Evolutionary conservation across 2,113 vertebrate genomes (phyloP).

Genomic region (Dicrurus megarhynchus): DNA sequence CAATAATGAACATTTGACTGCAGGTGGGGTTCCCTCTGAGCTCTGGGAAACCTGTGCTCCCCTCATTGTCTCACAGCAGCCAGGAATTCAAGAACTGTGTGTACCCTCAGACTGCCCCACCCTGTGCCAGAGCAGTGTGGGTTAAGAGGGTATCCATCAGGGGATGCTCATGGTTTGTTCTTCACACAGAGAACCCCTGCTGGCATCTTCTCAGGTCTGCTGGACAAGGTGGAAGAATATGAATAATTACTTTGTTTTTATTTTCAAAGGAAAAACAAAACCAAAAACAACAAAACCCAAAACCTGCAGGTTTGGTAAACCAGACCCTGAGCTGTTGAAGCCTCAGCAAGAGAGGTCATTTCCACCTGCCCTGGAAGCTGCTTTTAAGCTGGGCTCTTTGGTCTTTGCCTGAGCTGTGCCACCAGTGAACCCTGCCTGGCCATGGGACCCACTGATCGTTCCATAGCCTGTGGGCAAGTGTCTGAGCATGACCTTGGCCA

Average conservation of each 20-base stretch:
- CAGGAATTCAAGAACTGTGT: accelerated
- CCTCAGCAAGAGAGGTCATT: neutral
- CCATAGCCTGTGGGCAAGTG: too few species aligned
- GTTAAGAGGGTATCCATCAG: accelerated
- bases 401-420: neutral
- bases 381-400: neutral
- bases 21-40: accelerated
- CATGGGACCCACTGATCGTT: neutral
- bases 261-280: neutral
- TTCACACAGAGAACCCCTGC: neutral
- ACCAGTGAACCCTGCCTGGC: neutral
- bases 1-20: accelerated
- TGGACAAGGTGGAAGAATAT: neutral
- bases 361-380: neutral
- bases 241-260: neutral
- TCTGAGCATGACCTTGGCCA: neutral
- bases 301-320: accelerated
- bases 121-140: neutral
- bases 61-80: accelerated
- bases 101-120: accelerated
- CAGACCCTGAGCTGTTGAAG: neutral
- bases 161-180: neutral
- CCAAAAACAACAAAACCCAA: accelerated
- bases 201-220: neutral
- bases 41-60: neutral